Evolutionary conservation across 2,797 vertebrate genomes (phyloP).

Genomic region (Pipistrellus pipistrellus): DNA sequence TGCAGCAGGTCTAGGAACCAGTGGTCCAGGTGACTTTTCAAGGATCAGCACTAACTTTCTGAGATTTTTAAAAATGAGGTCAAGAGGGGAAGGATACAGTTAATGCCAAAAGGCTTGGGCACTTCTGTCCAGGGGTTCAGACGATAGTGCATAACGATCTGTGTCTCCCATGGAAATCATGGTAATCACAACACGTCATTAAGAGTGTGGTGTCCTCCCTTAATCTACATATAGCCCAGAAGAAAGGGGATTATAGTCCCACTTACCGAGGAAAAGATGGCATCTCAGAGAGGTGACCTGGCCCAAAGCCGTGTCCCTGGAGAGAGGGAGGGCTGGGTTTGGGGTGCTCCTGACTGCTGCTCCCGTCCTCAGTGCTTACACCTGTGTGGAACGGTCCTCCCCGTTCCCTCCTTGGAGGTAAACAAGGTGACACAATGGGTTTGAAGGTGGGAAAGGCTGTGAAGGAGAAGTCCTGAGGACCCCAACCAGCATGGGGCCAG

Average conservation of each 20-base stretch:
- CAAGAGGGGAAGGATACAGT: neutral
- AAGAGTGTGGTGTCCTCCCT: neutral
- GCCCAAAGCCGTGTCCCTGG: neutral
- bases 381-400: accelerated
- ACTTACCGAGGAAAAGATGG: neutral
- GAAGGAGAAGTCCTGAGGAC: neutral
- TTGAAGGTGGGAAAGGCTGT: no score
- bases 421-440: no score
- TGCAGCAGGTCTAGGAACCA: neutral
- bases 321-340: neutral
- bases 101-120: neutral
- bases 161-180: neutral
- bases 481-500: neutral
- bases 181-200: no score
- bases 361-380: accelerated
- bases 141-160: neutral
- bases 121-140: neutral
- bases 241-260: neutral
- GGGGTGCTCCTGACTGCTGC: neutral
- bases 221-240: neutral
- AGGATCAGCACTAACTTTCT: neutral
- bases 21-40: neutral
- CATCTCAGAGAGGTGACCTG: neutral
- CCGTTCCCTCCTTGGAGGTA: neutral
- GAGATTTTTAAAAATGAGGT: neutral